These are phyloP conservation scores for Todiramphus chloris DNA, from an alignment of 2,113 vertebrate species.

Conservation along the genomic window DNA sequence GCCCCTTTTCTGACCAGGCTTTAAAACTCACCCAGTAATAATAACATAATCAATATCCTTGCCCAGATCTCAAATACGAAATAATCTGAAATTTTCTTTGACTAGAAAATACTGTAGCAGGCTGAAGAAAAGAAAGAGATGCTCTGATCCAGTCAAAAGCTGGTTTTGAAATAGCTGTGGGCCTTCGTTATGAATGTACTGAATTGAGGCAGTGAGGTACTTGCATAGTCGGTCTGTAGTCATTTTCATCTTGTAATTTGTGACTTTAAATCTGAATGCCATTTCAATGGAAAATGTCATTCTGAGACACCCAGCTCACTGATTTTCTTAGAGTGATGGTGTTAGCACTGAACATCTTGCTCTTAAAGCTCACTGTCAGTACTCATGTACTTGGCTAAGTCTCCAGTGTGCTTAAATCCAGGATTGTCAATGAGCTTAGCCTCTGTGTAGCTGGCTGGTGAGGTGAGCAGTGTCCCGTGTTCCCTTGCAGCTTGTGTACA, in stretches of 20 bases:
- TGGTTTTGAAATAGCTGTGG: background rate
- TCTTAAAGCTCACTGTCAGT: background rate
- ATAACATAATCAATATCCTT: background rate
- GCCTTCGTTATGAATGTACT: background rate
- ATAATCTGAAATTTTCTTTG: background rate
- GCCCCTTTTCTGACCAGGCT: background rate
- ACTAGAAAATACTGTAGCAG: background rate
- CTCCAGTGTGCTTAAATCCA: background rate
- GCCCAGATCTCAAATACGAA: background rate
- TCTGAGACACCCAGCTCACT: background rate
- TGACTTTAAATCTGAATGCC: background rate
- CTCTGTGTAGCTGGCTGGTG: rapidly evolving
- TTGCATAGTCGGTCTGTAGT: background rate
- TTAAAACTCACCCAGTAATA: background rate
- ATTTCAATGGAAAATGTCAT: background rate
- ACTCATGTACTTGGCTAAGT: background rate
- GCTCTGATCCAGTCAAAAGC: background rate
- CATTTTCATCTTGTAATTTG: background rate
- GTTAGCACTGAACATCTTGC: background rate
- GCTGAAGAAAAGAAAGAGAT: background rate
- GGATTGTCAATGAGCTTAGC: background rate
- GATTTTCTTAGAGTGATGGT: background rate
- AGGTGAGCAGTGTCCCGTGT: background rate
- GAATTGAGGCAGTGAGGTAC: background rate
- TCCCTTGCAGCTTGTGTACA: background rate